phyloP scores from a whole-genome alignment of 2,113 vertebrate genomes.

The Syrrhaptes paradoxus region DNA sequence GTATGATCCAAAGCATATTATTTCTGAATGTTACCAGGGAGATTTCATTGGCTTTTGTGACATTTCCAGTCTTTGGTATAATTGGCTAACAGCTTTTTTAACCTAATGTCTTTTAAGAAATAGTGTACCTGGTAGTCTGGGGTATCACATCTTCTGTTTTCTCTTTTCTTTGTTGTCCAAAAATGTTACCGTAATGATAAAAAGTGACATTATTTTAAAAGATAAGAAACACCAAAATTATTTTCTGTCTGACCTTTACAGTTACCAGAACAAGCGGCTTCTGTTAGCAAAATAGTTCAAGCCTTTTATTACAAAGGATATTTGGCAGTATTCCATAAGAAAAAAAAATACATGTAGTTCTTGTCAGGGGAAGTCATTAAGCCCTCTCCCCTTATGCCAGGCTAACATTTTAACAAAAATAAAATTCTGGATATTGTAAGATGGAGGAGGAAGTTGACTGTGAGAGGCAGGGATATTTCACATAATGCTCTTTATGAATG shows the following conservation, averaged over 20 bases:
- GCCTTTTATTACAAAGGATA: conserved; percentile 74
- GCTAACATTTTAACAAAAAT: conserved; percentile 68
- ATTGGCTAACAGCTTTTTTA: conserved; percentile 77
- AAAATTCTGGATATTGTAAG: conserved; percentile 54
- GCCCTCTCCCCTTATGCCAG: conserved; percentile 47
- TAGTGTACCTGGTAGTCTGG: conserved; percentile 33
- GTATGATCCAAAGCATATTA: conserved; percentile 79
- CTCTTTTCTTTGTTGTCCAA: conserved; percentile 54
- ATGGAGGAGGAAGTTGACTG: conserved; percentile 36
- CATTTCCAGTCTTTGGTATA: conserved; percentile 78
- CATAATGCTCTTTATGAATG: conserved; percentile 16
- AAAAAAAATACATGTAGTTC: conserved; percentile 31
- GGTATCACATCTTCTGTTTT: conserved; percentile 74
- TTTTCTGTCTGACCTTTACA: conserved; percentile 80
- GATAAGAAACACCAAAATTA: conserved; percentile 77
- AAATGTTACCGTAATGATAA: conserved; percentile 75
- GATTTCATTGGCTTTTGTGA: conserved; percentile 78
- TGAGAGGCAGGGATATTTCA: conserved; percentile 39
- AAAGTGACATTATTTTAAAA: conserved; percentile 79
- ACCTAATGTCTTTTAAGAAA: conserved; percentile 61
- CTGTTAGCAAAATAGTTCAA: conserved; percentile 72
- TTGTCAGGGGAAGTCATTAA: conserved; percentile 72
- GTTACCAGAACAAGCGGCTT: conserved; percentile 69
- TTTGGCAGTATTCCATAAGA: conserved; percentile 52
- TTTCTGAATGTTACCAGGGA: conserved; percentile 79